Evolutionary conservation across 2,888 invertebrate genomes (phyloP).

Genomic region (Nemurella pictetii): DNA sequence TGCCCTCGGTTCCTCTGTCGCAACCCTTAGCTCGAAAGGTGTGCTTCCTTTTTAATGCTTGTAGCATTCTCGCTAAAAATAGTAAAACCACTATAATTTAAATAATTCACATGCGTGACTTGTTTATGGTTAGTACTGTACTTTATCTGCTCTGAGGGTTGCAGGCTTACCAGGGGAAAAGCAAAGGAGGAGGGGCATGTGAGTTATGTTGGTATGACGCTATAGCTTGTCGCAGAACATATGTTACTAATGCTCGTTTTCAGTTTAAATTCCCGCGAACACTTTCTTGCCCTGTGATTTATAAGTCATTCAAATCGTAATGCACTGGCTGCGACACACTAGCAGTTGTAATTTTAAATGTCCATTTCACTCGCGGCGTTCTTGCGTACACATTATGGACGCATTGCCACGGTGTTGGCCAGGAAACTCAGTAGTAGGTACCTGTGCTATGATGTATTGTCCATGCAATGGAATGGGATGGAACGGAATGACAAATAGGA

Average conservation of each 20-base stretch:
- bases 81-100: neutral
- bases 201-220: neutral
- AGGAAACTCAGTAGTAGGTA: neutral
- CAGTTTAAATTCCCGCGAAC: neutral
- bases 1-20: neutral
- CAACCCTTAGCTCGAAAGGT: neutral
- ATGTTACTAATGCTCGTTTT: neutral
- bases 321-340: neutral
- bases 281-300: neutral
- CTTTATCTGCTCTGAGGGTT: neutral
- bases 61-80: neutral
- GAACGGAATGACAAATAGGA: neutral
- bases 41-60: neutral
- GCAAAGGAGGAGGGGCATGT: neutral
- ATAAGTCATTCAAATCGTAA: neutral
- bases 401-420: neutral
- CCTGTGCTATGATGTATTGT: neutral
- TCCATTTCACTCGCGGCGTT: neutral
- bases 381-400: neutral
- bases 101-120: neutral
- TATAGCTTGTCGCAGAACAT: neutral
- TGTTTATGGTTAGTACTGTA: neutral
- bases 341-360: neutral
- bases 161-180: neutral
- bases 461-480: neutral